A percentile compares a stretch with the other conserved stretches of the same genome.
Evolutionary conservation across 2,797 vertebrate genomes (phyloP).

Genomic region (Enteromius fasciolatus): DNA sequence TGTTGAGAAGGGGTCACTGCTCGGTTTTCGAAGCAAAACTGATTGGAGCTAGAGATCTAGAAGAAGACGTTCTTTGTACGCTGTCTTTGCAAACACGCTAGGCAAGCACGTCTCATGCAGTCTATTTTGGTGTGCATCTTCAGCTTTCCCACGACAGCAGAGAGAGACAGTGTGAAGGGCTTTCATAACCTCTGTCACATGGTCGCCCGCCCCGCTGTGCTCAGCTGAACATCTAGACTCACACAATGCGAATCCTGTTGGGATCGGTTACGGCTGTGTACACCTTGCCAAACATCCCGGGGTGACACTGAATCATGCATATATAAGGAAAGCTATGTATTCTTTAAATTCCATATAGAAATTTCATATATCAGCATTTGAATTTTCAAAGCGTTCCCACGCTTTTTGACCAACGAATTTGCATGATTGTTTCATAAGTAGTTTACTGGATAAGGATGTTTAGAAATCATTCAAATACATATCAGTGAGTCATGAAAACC

Average conservation of each 20-base stretch:
- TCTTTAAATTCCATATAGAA: neutral
- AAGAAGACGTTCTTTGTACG: constrained; percentile 51
- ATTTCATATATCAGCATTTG: neutral
- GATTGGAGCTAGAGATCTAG: constrained; percentile 14
- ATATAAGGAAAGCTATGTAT: neutral
- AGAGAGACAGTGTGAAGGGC: constrained; percentile 36
- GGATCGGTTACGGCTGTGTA: constrained; percentile 1
- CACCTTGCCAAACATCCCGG: neutral
- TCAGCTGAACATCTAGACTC: constrained; percentile 40
- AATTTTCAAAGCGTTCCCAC: neutral
- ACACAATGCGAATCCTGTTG: constrained; percentile 51
- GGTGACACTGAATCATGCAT: neutral
- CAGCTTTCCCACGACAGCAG: constrained; percentile 58
- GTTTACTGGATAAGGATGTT: neutral
- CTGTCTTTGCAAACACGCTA: constrained; percentile 40
- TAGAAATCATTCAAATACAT: neutral
- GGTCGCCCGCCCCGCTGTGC: constrained; percentile 1
- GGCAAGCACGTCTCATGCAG: constrained; percentile 48
- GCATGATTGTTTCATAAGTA: neutral
- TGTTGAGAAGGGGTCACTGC: constrained; percentile 19
- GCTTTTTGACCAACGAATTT: neutral
- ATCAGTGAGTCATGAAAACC: neutral
- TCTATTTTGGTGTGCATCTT: constrained; percentile 42
- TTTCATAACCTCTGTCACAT: constrained; percentile 58
- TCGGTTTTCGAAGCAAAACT: constrained; percentile 23